Percentiles rank a stretch among this genome's conserved stretches.
Evolutionary conservation across 2,888 invertebrate genomes (phyloP).

Genomic region (Cheilosia variabilis): DNA sequence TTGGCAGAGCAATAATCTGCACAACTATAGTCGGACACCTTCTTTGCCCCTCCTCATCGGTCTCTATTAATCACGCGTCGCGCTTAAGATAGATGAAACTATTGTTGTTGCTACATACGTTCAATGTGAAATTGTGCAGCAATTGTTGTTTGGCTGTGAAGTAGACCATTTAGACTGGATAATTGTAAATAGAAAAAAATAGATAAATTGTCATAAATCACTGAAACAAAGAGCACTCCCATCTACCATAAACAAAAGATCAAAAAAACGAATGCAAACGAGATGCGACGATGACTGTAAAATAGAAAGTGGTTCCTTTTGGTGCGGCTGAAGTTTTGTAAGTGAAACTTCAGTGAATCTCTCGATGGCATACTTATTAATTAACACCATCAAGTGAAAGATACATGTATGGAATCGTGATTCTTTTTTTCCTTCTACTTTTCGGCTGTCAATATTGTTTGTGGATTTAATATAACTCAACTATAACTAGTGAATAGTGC

Average conservation of each 20-base stretch:
- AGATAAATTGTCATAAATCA: conserved; percentile 37
- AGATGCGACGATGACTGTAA: conserved; percentile 77
- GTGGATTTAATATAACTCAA: conserved; percentile 7
- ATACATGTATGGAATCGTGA: conserved; percentile 31
- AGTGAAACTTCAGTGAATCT: conserved; percentile 73
- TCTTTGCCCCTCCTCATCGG: not conserved
- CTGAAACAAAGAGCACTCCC: not conserved
- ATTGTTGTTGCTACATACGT: not conserved
- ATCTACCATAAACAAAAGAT: not conserved
- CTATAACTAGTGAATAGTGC: conserved; percentile 14
- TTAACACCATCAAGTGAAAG: conserved; percentile 67
- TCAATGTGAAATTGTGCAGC: conserved; percentile 44
- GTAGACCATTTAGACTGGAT: conserved; percentile 29
- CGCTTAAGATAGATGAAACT: conserved; percentile 6
- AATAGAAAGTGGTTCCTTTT: conserved; percentile 83
- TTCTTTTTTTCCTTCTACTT: not conserved
- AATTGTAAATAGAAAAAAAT: conserved; percentile 32
- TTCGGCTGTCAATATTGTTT: conserved; percentile 18
- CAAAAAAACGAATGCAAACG: conserved; percentile 38
- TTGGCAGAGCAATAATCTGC: conserved; percentile 27
- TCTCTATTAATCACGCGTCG: conserved; percentile 19
- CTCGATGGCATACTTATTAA: conserved; percentile 76
- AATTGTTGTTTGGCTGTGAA: conserved; percentile 30
- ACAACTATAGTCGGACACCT: not conserved
- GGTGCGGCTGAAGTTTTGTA: conserved; percentile 67